Base-by-base conservation (phyloP, 1,140 invertebrate species). In the Polypedilum pembai region DNA sequence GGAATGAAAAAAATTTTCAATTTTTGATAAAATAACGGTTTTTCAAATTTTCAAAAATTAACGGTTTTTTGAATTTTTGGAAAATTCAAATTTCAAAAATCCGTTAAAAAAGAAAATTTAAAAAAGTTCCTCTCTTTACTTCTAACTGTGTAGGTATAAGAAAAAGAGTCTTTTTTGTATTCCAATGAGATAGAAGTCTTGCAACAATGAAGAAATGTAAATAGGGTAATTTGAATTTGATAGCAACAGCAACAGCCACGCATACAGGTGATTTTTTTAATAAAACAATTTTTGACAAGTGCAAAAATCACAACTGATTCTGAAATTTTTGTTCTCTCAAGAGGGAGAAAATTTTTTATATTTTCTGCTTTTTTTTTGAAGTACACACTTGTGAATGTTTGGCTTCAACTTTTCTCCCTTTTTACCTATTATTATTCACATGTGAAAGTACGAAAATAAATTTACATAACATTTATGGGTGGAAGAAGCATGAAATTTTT, bases 151-250 rank as follows among this genome's bases (percentile, higher is more conserved):
- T n/a, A n/a, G n/a, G 10, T 56, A 12, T 15, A 17, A 3, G 10
- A 12, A 56, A 56, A 56, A 56, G 8, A 56, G 3, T 12, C 45
- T 8, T 7, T 21, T 7, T n/a, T 18, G 65, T 20, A 69, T n/a
- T 10, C 8, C 8, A 20, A 69, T 18, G 18, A 69, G 20, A 18
- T 18, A 5, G 65, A 69, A 20, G 0, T 8, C 18, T n/a, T 56
- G 12, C 12, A 4, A 69, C 65, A 69, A 69, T 69, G 17, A 18
- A 56, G 15, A 18, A 69, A 69, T 69, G 65, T 69, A 69, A 69
- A 69, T 69, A 69, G 20, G 65, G 65, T 69, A 69, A 69, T 69
- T 69, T 69, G 65, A 69, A 69, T 69, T 69, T 69, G 65, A 69
- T 69, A 69, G 65, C 65, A 20, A 56, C n/a, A 15, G 45, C 10